phyloP scores from a whole-genome alignment of 2,797 vertebrate genomes.

The Enoplosus armatus region DNA sequence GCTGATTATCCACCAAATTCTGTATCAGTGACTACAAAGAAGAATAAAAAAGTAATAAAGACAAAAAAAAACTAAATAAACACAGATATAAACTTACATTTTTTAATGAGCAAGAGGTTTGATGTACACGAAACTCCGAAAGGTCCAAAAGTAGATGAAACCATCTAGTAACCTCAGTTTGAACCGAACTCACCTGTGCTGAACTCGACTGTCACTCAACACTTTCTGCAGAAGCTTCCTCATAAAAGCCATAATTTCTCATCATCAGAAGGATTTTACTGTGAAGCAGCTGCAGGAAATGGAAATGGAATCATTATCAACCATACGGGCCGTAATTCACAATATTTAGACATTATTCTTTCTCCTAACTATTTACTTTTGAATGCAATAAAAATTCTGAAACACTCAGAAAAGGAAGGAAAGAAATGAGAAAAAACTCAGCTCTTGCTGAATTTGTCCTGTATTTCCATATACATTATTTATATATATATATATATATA shows the following conservation, averaged over 20 bases:
- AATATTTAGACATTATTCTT: too few species aligned
- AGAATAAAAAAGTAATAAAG: neutral
- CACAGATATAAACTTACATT: neutral
- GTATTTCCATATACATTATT: too few species aligned
- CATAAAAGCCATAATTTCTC: neutral
- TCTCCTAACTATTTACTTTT: too few species aligned
- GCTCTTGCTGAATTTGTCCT: too few species aligned
- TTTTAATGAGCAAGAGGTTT: constrained; percentile 1
- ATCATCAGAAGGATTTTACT: too few species aligned
- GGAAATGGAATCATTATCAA: too few species aligned
- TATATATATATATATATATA: too few species aligned
- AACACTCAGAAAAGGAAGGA: too few species aligned
- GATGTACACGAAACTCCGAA: neutral
- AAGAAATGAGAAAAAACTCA: too few species aligned
- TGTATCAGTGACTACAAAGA: neutral
- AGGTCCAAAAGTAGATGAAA: neutral
- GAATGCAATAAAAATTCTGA: too few species aligned
- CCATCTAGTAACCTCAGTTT: neutral
- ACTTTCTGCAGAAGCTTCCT: neutral
- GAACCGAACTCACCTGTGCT: neutral
- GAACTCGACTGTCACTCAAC: neutral
- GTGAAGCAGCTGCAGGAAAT: too few species aligned
- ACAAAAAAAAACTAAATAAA: neutral
- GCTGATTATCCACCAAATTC: constrained; percentile 4
- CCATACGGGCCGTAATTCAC: too few species aligned